These are phyloP conservation scores for Amphipoea lucens DNA, from an alignment of 2,888 invertebrate species.

Conservation along the genomic window DNA sequence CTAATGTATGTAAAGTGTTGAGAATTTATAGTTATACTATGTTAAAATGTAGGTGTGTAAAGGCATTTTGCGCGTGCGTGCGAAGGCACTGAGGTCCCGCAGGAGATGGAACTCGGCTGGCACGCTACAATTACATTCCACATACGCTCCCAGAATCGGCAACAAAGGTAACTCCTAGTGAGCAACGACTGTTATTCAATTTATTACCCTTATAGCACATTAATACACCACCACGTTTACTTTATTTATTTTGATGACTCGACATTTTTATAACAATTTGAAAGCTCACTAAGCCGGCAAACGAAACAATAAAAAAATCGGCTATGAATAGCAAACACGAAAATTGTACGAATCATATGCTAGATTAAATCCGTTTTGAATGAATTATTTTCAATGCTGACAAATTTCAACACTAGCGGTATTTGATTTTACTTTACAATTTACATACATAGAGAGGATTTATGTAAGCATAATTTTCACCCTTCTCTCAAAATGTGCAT, in stretches of 20 bases:
- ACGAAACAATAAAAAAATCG: slow-evolving; percentile 31
- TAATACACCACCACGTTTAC: slow-evolving; percentile 40
- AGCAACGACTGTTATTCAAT: slow-evolving; percentile 76
- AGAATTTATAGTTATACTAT: slow-evolving; percentile 45
- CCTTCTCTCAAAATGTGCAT: slow-evolving; percentile 29
- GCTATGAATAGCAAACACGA: slow-evolving; percentile 43
- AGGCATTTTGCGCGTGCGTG: slow-evolving; percentile 72
- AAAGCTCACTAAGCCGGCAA: slow-evolving; percentile 32
- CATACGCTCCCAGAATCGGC: slow-evolving; percentile 80
- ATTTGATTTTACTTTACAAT: slow-evolving; percentile 23
- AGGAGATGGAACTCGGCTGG: slow-evolving; percentile 77
- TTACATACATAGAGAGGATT: slow-evolving; percentile 13
- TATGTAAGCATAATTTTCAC: slow-evolving; percentile 3
- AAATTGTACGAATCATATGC: slow-evolving; percentile 45
- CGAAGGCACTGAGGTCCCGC: slow-evolving; percentile 72
- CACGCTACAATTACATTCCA: slow-evolving; percentile 85
- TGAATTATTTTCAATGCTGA: slow-evolving; percentile 36
- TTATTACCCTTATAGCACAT: slow-evolving; percentile 72
- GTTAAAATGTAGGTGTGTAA: slow-evolving; percentile 53
- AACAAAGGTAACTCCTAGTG: slow-evolving; percentile 75
- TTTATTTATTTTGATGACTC: slow-evolving; percentile 59
- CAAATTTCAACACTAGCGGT: slow-evolving; percentile 29
- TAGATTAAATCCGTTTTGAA: slow-evolving; percentile 37
- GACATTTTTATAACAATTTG: slow-evolving; percentile 38
- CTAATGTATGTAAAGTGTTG: slow-evolving; percentile 53